Evolutionary conservation across 2,888 invertebrate species (phyloP).

Genomic region (Hypomecis punctinalis): DNA sequence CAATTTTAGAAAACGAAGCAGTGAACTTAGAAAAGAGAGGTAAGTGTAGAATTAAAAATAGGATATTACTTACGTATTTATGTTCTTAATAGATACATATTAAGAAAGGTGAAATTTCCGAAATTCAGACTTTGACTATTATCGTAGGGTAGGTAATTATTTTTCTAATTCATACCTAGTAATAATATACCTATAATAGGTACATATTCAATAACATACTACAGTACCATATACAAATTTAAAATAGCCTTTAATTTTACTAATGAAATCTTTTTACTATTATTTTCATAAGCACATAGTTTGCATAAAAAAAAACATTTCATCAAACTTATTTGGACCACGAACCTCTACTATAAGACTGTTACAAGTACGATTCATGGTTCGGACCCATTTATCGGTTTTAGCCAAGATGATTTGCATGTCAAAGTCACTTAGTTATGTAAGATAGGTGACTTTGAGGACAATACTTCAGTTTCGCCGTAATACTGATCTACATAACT

Average conservation of each 20-base stretch:
- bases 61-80: neutral
- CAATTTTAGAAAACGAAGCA: constrained; percentile 93
- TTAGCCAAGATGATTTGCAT: constrained; percentile 6
- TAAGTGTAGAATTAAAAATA: constrained; percentile 62
- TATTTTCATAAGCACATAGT: no score
- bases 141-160: no score
- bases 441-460: constrained; percentile 2
- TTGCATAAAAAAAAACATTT: no score
- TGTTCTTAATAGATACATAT: neutral
- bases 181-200: no score
- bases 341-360: neutral
- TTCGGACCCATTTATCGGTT: neutral
- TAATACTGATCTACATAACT: neutral
- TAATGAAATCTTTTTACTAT: no score
- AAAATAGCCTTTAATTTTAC: no score
- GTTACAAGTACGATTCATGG: no score
- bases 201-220: no score
- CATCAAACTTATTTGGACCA: neutral
- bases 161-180: no score
- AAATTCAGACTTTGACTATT: no score
- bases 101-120: neutral
- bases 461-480: constrained; percentile 3
- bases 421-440: neutral
- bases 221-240: no score
- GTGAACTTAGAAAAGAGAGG: constrained; percentile 94